A percentile compares a stretch with the other conserved stretches of the same genome.
These are phyloP conservation scores for Plutella xylostella DNA, from an alignment of 2,888 invertebrate genomes.

Conservation along the genomic window DNA sequence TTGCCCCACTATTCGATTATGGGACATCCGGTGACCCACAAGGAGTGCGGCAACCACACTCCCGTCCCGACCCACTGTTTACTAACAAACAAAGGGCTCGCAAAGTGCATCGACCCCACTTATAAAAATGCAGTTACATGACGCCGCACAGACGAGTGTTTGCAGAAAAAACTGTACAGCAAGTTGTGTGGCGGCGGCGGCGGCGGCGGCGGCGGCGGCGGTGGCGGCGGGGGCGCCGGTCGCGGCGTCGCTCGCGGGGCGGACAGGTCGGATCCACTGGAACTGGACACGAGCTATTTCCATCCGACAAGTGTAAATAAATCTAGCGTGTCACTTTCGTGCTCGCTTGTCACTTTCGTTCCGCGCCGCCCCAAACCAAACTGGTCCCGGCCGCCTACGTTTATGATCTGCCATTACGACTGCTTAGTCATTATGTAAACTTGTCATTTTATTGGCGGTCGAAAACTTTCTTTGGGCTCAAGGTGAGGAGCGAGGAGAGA, in stretches of 20 bases:
- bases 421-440: too few species aligned
- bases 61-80: conserved; percentile 32
- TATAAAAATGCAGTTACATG: conserved; percentile 31
- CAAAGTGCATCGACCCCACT: conserved; percentile 41
- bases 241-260: conserved; percentile 56
- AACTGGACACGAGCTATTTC: conserved; percentile 63
- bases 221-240: conserved; percentile 44
- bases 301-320: conserved; percentile 63
- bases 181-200: conserved; percentile 50
- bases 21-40: conserved; percentile 16
- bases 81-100: conserved; percentile 38
- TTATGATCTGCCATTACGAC: too few species aligned
- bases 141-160: conserved; percentile 20
- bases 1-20: conserved; percentile 17
- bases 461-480: too few species aligned
- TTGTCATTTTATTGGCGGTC: too few species aligned
- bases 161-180: conserved; percentile 27
- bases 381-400: background rate
- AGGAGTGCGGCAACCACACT: too few species aligned
- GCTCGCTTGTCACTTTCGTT: conserved; percentile 58
- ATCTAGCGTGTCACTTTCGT: conserved; percentile 60
- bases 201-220: conserved; percentile 56
- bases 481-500: too few species aligned
- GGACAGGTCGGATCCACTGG: conserved; percentile 34
- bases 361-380: conserved; percentile 23